These are phyloP conservation scores for Diphyllodes magnificus DNA, from an alignment of 2,113 vertebrate species.

Conservation along the genomic window DNA sequence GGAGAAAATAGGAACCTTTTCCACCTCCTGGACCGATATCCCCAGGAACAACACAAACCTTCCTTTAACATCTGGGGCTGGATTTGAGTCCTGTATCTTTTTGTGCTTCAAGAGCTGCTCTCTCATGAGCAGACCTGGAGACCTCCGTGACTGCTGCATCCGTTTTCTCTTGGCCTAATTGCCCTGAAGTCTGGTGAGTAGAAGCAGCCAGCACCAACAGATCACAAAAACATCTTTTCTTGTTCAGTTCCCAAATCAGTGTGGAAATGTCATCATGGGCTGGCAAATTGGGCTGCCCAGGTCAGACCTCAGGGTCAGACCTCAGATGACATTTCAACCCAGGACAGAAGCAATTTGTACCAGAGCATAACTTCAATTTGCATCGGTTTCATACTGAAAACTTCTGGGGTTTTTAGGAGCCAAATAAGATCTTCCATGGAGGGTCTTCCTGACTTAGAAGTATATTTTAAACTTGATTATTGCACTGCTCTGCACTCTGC, in stretches of 20 bases:
- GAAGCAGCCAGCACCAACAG: not conserved
- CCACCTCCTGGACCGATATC: not conserved
- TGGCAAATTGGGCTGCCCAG: not conserved
- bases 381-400: not conserved
- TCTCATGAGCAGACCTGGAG: not conserved
- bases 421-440: not conserved
- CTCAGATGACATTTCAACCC: constrained; percentile 1
- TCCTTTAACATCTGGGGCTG: not conserved
- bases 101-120: not conserved
- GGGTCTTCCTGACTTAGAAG: not conserved
- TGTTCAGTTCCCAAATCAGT: not conserved
- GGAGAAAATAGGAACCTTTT: not conserved
- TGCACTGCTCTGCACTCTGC: accelerated
- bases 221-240: not conserved
- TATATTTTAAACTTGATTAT: not conserved
- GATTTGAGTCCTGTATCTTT: not conserved
- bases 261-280: not conserved
- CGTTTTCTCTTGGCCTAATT: not conserved
- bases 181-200: not conserved
- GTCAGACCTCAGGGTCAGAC: constrained; percentile 23
- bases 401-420: not conserved
- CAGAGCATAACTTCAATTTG: not conserved
- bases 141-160: not conserved
- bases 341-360: constrained; percentile 14
- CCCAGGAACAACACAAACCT: not conserved